These are phyloP conservation scores for Drosophila prostipennis DNA, from an alignment of 2,888 invertebrate genomes.

Conservation along the genomic window DNA sequence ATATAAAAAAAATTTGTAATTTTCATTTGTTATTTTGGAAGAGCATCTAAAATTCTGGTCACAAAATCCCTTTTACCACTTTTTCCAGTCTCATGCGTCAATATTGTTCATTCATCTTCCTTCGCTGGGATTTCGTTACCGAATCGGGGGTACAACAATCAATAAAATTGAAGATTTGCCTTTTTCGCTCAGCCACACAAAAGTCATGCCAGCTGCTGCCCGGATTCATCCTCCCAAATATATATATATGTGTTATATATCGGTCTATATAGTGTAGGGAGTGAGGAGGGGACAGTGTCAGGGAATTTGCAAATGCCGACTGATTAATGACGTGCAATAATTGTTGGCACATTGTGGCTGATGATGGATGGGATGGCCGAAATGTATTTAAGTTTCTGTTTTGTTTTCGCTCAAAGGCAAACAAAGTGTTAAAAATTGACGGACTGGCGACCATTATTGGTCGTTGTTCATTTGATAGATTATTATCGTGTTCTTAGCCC, in stretches of 20 bases:
- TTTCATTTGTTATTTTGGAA: not conserved
- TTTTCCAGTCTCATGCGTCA: constrained; percentile 55
- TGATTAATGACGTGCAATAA: constrained; percentile 82
- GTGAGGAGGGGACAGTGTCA: constrained; percentile 52
- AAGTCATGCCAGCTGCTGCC: constrained; percentile 70
- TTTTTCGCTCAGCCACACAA: constrained; percentile 58
- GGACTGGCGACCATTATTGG: no score
- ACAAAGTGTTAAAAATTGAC: constrained; percentile 73
- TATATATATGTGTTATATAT: constrained; percentile 8
- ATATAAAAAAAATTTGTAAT: no score
- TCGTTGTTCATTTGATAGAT: constrained; percentile 69
- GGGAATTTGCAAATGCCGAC: constrained; percentile 74
- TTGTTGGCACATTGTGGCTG: constrained; percentile 65
- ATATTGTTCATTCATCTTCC: constrained; percentile 77
- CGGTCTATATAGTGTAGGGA: no score
- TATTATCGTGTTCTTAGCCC: constrained; percentile 73
- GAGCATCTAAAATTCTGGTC: constrained; percentile 5
- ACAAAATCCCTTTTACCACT: constrained; percentile 9
- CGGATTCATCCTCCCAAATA: constrained; percentile 21
- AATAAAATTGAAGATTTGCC: constrained; percentile 77
- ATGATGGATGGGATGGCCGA: constrained; percentile 17
- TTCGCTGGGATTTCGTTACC: constrained; percentile 61
- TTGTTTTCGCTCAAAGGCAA: constrained; percentile 41
- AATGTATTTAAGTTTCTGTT: constrained; percentile 56
- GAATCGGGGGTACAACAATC: constrained; percentile 58